Evolutionary conservation across 2,113 vertebrate genomes (phyloP).

Genomic region (Gadus macrocephalus): DNA sequence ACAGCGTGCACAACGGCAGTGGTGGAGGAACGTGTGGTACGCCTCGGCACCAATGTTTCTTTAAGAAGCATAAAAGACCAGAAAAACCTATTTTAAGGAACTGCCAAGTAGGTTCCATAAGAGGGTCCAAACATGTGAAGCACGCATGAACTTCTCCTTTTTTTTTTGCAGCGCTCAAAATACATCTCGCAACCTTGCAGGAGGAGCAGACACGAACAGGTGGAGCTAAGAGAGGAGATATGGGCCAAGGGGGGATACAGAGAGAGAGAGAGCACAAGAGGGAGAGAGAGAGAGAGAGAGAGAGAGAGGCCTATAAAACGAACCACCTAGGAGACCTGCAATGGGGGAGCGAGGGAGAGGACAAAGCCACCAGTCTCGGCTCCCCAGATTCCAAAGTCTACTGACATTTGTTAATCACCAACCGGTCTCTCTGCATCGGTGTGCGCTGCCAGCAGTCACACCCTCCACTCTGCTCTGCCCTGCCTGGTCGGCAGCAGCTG

Average conservation of each 20-base stretch:
- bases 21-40: slow-evolving; percentile 1
- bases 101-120: slow-evolving; percentile 57
- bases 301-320: slow-evolving; percentile 43
- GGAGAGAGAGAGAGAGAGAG: slow-evolving; percentile 32
- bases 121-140: slow-evolving; percentile 69
- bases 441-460: slow-evolving; percentile 89
- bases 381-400: slow-evolving; percentile 99
- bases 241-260: slow-evolving; percentile 4
- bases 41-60: slow-evolving; percentile 10
- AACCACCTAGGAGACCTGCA: slow-evolving; percentile 80
- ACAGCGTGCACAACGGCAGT: too few relatives aligned
- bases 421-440: slow-evolving; percentile 89
- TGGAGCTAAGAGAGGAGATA: slow-evolving; percentile 13
- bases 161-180: slow-evolving; percentile 53
- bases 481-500: slow-evolving; percentile 83
- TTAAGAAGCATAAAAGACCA: slow-evolving; percentile 25
- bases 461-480: slow-evolving; percentile 84
- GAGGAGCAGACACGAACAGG: slow-evolving; percentile 41
- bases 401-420: slow-evolving; percentile 98
- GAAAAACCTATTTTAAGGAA: slow-evolving; percentile 41
- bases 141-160: slow-evolving; percentile 68
- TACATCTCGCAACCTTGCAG: slow-evolving; percentile 56
- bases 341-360: slow-evolving; percentile 66
- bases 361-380: slow-evolving; percentile 84
- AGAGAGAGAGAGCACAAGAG: slow-evolving; percentile 26